Evolutionary conservation across 2,888 invertebrate genomes (phyloP), one percentile per base, ranked within the genome.

Genomic region (Pelosia muscerda): DNA sequence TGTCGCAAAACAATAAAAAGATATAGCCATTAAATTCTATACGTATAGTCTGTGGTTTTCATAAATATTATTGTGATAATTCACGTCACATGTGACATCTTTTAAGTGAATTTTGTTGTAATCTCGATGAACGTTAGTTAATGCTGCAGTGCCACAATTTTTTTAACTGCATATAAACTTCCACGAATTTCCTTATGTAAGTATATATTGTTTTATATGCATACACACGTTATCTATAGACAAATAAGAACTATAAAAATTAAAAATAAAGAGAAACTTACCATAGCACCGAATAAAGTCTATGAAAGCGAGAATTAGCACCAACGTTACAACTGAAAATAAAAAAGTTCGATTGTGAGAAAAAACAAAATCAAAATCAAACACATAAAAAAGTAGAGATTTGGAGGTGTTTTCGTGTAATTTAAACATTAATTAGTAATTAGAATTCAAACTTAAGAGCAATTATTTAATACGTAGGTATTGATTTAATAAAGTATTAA

Each of bases 311-410:
- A 90, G 84, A 84, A 90, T 84, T 84, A 93, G 86, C 89, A 92
- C 89, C 88, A 90, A 86, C 68, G 84, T 84, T 81, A 88, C 83
- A 88, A 90, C 93, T 93, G 92, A 66, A 93, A 93, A 87, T 70
- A 80, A 60, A 66, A 63, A 69, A 3, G 28, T n/a, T 23, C 13
- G 9, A n/a, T 55, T 64, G 23, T 60, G 55, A 19, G 38, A 42
- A 19, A 42, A 38, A 58, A 55, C n/a, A 1, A 31, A 38, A 58
- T 4, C 19, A 25, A 56, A 23, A 10, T 10, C 26, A n/a, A 53
- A 28, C 26, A 49, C 49, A 2, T 49, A 42, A 19, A 49, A n/a
- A 49, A 49, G n/a, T n/a, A 3, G 8, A n/a, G 49, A 9, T 49
- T n/a, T n/a, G 6, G n/a, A 49, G n/a, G 8, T 49, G 49, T n/a